Evolutionary conservation across 30 jellyfish, hydroid and myxozoan genomes (phyloP).

Genomic region (Catostylus mosaicus): DNA sequence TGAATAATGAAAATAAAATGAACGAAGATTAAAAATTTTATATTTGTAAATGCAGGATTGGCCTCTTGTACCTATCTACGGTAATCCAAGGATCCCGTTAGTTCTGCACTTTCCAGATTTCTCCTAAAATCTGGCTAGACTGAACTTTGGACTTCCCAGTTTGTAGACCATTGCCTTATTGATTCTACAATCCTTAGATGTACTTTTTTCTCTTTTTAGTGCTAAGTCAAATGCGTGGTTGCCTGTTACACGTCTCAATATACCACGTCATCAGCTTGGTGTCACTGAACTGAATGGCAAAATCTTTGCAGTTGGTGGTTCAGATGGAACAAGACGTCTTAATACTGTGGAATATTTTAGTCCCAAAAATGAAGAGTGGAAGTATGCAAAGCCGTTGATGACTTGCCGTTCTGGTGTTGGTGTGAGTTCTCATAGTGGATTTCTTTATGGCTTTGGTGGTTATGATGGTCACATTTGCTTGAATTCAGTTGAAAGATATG

Average conservation of each 20-base stretch:
- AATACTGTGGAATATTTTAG: conserved; percentile 84
- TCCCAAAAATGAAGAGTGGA: conserved; percentile 76
- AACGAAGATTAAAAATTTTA: too few relatives aligned
- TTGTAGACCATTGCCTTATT: too few relatives aligned
- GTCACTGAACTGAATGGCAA: conserved; percentile 86
- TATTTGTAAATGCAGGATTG: too few relatives aligned
- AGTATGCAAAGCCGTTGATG: conserved; percentile 61
- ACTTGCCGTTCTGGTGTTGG: conserved; percentile 99
- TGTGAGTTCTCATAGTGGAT: conserved; percentile 76
- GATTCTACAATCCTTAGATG: too few relatives aligned
- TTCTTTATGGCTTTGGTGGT: conserved; percentile 94
- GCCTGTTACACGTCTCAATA: conserved; percentile 70
- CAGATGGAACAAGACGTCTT: conserved; percentile 86
- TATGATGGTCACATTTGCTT: conserved; percentile 94
- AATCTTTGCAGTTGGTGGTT: conserved; percentile 96
- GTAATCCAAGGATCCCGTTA: too few relatives aligned
- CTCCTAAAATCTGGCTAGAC: too few relatives aligned
- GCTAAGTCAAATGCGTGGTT: conserved; percentile 77
- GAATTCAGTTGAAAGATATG: conserved; percentile 93
- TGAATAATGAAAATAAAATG: too few relatives aligned
- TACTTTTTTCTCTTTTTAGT: conserved; percentile 39
- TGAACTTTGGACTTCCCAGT: too few relatives aligned
- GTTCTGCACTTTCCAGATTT: too few relatives aligned
- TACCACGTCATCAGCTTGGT: conserved; percentile 96
- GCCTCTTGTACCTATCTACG: too few relatives aligned